Base-by-base conservation (phyloP, 2,888 invertebrate genomes). In the Callinectes sapidus region DNA sequence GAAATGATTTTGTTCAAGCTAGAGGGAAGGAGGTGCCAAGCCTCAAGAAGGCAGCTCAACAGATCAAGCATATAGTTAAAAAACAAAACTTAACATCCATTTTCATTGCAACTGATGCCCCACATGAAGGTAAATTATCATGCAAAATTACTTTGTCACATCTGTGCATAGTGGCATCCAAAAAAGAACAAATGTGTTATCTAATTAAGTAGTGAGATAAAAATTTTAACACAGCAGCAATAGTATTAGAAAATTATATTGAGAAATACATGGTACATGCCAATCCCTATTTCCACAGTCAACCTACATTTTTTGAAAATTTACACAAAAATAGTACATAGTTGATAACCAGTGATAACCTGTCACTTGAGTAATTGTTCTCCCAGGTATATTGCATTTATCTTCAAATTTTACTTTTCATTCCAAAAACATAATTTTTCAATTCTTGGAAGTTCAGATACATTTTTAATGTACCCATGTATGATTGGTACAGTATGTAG, bases 71-170 rank as follows among this genome's bases (percentile, higher is more conserved):
- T 81, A 96, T 96, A 66, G 95, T 98, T 85, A 96, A 97, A 87
- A 96, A 96, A 87, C 95, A 97, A 14, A 95, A 96, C 35, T 95
- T 98, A 35, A 95, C 96, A 1, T 96, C 96, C 88, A 96, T 98
- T 18, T 99, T 98, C 95, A 96, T 99, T 89, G 98, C 99, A 0
- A 98, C 98, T 0, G 99, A 99, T 96, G 97, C 98, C 23, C 96
- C 97, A 0, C 95, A 96, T 23, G 95, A 96, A 94, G 97, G 97
- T 94, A 28, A 61, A 18, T 32, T 89, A 6, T 87, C 14, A 81
- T 14, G 28, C 35, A 42, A 23, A 8, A 14, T 86, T 39, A 5
- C 86, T 42, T 23, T 86, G 35, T n/a, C 88, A 88, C 18, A 88
- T n/a, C 61, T 61, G 61, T 61, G n/a, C n/a, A 61, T 61, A 18